Conservation (phyloP, 2,797 vertebrate genomes). For the Pseudochaenichthys georgianus region DNA sequence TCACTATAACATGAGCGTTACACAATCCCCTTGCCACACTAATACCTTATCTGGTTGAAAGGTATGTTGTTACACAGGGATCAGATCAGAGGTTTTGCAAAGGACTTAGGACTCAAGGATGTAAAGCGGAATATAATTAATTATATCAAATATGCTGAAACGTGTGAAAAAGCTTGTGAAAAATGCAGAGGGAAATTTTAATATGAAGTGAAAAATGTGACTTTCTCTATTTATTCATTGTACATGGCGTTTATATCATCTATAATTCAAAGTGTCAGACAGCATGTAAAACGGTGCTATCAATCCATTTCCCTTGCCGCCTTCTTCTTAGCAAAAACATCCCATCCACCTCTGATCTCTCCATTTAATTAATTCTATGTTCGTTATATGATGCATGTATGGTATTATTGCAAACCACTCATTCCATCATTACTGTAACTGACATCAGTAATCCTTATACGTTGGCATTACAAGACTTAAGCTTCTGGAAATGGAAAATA, state of each 20-base stretch:
- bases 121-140: not conserved
- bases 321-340: not conserved
- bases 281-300: not conserved
- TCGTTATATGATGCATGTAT: conserved; percentile 37
- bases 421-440: conserved; percentile 9
- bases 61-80: conserved; percentile 7
- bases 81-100: not conserved
- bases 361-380: conserved; percentile 46
- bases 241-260: not conserved
- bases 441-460: conserved; percentile 51
- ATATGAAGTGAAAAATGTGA: not conserved
- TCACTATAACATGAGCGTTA: conserved; percentile 15
- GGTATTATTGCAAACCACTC: conserved; percentile 28
- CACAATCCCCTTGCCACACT: conserved; percentile 20
- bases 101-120: not conserved
- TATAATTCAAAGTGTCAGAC: not conserved
- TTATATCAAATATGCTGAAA: not conserved
- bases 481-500: conserved; percentile 30
- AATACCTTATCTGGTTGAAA: conserved; percentile 10
- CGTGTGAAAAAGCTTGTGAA: too few relatives aligned
- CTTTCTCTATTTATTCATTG: not conserved
- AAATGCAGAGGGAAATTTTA: not conserved
- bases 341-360: conserved; percentile 12
- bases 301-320: not conserved
- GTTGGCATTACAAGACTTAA: conserved; percentile 36